Evolutionary conservation across 2,113 vertebrate genomes (phyloP), one percentile per base, ranked within the genome.

Genomic region (Pseudolaguvia tuberculata): DNA sequence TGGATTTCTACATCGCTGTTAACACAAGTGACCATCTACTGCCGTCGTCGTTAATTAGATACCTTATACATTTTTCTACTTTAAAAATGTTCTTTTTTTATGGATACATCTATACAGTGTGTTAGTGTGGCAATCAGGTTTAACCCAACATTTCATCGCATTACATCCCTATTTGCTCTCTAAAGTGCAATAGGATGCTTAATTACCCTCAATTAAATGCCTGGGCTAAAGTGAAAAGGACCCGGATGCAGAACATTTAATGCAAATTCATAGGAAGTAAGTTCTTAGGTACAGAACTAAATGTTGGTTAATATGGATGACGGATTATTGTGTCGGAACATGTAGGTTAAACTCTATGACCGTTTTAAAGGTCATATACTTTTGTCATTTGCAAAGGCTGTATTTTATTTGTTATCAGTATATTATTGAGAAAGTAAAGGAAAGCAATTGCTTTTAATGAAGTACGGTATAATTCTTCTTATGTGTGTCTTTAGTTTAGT

Each of bases 121-220:
- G 75, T 47, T 27, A 51, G 70, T 63, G 77, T 77, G 80, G 79
- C 73, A 61, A 52, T 81, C 78, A 69, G 86, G 89, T 85, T 92
- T 91, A 91, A 91, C 90, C 89, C 84, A 87, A 85, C 88, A 88
- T 91, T 89, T 90, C 88, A 80, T 83, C 66, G 80, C 84, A 87
- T 84, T 88, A 86, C 80, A 78, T 72, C 17, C 83, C 88, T 87
- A 87, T 85, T 80, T 76, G 79, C 81, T 85, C 85, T 77, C 83
- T 83, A 83, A 87, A 86, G 85, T 71, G 81, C 81, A 67, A 56
- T 78, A 89, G 77, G 87, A 92, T 85, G 88, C 88, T 86, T 92
- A 91, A 92, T 92, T 91, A 91, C 89, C 87, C 89, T 81, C 89
- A 91, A 91, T 92, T 91, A 91, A 91, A 89, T 84, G 81, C 80